Evolutionary conservation across 2,888 invertebrate species (phyloP), one percentile per base, ranked within the genome.

Genomic region (Cremastinae sp.): DNA sequence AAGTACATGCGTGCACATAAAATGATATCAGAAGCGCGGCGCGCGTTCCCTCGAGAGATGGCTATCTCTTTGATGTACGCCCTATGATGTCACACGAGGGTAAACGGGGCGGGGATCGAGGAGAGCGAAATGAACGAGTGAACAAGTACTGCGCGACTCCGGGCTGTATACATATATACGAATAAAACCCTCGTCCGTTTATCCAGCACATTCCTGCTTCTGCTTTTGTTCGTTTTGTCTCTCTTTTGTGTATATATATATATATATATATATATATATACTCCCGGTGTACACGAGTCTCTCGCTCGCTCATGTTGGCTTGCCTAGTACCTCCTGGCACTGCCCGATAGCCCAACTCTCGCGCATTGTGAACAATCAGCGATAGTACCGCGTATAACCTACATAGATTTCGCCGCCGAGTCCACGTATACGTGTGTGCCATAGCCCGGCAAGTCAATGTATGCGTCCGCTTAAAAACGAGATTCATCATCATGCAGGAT

Each of bases 241-340:
- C 59, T 16, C 8, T 28, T 45, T 36, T n/a, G n/a, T n/a, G n/a
- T n/a, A n/a, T n/a, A n/a, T n/a, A n/a, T n/a, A 47, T 47, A 47
- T 20, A 1, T 34, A 36, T 68, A 47, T 14, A 38, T 66, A 45
- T 51, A 12, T 38, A 8, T n/a, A 38, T 10, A 14, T 38, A 18
- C 53, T 22, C 45, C 51, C 65, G 70, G 45, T 75, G 41, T 36
- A 34, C 58, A 20, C 12, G 45, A 8, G n/a, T n/a, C 10, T 28
- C 22, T 18, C 28, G 28, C 28, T 28, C 5, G 28, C 28, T 28
- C 9, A n/a, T n/a, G n/a, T n/a, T 49, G 64, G 71, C 80, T 79
- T 78, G 81, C 83, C 84, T 81, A 81, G 82, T 79, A 84, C 84
- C 79, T 80, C 82, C 84, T 83, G 84, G 80, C 79, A 83, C 83